Conservation (phyloP, 2,113 vertebrate species). For the Myotis lucifugus region DNA sequence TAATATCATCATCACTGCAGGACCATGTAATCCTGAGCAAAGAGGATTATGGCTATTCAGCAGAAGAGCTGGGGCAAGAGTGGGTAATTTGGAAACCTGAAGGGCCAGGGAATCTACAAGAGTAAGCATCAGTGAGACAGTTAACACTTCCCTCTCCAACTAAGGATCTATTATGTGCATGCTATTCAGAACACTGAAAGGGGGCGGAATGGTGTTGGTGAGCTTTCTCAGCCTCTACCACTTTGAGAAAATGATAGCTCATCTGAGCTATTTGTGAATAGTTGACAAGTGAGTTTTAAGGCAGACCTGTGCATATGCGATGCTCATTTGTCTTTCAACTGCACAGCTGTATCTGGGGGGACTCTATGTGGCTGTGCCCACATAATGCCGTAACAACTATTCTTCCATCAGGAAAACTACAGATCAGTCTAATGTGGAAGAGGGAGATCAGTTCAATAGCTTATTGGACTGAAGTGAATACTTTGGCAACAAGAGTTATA, state of each 20-base stretch:
- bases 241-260: not conserved
- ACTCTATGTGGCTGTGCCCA: not conserved
- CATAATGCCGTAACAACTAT: not conserved
- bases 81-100: not conserved
- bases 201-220: not conserved
- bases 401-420: not conserved
- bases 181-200: not conserved
- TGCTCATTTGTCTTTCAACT: not conserved
- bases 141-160: not conserved
- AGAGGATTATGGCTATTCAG: not conserved
- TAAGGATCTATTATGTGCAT: not conserved
- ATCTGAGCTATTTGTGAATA: not conserved
- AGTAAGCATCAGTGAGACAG: not conserved
- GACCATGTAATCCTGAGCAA: not conserved
- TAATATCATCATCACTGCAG: not conserved
- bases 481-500: conserved; percentile 18
- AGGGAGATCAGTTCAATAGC: not conserved
- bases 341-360: not conserved
- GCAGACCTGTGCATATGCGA: not conserved
- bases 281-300: not conserved
- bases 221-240: not conserved
- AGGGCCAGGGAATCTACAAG: not conserved
- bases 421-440: not conserved
- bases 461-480: not conserved
- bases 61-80: not conserved